Evolutionary conservation across 2,888 invertebrate species (phyloP).

Genomic region (Neoscelio sp.): DNA sequence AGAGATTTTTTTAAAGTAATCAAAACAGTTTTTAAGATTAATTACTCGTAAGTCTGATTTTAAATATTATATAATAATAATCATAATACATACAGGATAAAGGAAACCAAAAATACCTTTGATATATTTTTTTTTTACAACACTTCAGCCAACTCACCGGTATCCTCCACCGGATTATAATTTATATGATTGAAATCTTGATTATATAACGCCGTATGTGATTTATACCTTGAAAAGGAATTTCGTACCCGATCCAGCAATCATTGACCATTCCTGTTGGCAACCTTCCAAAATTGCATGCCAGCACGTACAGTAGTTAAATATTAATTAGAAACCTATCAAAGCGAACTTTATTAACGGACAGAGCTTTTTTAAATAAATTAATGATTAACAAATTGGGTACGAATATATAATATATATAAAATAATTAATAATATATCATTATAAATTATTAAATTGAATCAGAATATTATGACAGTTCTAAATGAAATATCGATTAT

Average conservation of each 20-base stretch:
- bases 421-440: too few species aligned
- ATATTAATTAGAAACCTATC: too few species aligned
- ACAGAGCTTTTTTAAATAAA: too few species aligned
- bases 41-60: too few species aligned
- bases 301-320: neutral
- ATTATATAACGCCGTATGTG: constrained; percentile 60
- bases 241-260: constrained; percentile 65
- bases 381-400: too few species aligned
- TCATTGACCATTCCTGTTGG: constrained; percentile 29
- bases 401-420: too few species aligned
- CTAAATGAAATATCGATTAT: too few species aligned
- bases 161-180: constrained; percentile 51
- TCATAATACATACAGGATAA: constrained; percentile 12
- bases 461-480: too few species aligned
- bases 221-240: constrained; percentile 65
- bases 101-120: constrained; percentile 1
- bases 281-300: constrained; percentile 2
- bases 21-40: too few species aligned
- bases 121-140: constrained; percentile 39
- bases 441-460: too few species aligned
- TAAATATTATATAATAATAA: neutral
- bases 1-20: too few species aligned
- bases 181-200: constrained; percentile 58
- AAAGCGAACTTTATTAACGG: too few species aligned
- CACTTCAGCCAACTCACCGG: constrained; percentile 25